phyloP scores from a whole-genome alignment of 1,140 invertebrate species.

The Arion vulgaris region DNA sequence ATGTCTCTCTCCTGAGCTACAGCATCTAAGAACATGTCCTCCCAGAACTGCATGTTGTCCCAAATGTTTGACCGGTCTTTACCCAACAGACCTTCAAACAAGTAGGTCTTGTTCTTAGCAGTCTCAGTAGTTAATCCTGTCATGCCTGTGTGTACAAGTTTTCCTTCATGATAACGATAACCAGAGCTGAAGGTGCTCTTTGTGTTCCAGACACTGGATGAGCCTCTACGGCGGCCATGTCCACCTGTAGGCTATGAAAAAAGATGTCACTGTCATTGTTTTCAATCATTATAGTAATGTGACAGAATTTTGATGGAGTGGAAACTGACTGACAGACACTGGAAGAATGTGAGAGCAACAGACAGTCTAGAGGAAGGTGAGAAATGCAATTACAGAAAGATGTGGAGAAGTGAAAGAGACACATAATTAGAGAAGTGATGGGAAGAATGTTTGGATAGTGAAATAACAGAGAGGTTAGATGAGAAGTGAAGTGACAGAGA shows the following conservation, averaged over 20 bases:
- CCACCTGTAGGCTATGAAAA: not conserved
- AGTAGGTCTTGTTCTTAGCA: slow-evolving; percentile 88
- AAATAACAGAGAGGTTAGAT: too few species aligned
- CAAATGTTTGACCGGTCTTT: slow-evolving; percentile 89
- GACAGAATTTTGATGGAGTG: too few species aligned
- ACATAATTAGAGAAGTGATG: too few species aligned
- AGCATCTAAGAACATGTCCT: slow-evolving; percentile 98
- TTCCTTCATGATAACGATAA: slow-evolving; percentile 91
- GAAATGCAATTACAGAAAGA: too few species aligned
- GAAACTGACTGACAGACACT: too few species aligned
- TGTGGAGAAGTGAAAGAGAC: too few species aligned
- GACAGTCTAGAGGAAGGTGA: too few species aligned
- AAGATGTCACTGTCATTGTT: not conserved
- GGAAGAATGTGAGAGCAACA: too few species aligned
- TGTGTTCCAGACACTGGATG: slow-evolving; percentile 80
- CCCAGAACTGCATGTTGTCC: slow-evolving; percentile 99
- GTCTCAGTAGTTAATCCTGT: slow-evolving; percentile 75
- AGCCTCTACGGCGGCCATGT: slow-evolving; percentile 51
- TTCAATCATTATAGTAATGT: too few species aligned
- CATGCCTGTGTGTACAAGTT: slow-evolving; percentile 83
- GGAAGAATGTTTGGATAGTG: too few species aligned
- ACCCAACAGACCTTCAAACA: slow-evolving; percentile 85
- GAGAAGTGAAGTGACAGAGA: too few species aligned
- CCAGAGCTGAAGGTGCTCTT: slow-evolving; percentile 91
- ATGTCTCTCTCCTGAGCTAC: slow-evolving; percentile 99